Evolutionary conservation across 2,888 invertebrate species (phyloP).

Genomic region (Fissipunctia ypsillon): DNA sequence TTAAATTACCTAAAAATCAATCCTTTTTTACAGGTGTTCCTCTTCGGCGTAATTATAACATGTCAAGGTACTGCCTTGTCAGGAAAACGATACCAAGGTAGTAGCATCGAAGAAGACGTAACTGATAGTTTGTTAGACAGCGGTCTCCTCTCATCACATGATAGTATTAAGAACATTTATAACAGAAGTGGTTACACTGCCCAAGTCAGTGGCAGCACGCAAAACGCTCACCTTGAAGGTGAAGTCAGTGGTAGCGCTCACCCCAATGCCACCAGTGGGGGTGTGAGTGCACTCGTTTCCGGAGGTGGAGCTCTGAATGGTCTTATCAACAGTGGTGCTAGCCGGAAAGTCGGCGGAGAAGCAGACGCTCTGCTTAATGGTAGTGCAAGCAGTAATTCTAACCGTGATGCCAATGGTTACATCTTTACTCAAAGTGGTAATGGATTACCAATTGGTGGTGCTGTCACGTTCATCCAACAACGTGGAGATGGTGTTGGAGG

Average conservation of each 20-base stretch:
- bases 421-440: slow-evolving; percentile 3
- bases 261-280: slow-evolving; percentile 17
- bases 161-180: neutral
- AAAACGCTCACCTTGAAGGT: neutral
- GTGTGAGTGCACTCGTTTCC: slow-evolving; percentile 22
- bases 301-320: neutral
- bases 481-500: neutral
- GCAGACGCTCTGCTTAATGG: neutral
- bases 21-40: slow-evolving; percentile 42
- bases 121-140: neutral
- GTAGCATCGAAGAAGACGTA: neutral
- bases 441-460: slow-evolving; percentile 13
- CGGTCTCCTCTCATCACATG: too few relatives aligned
- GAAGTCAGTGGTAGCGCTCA: neutral
- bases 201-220: neutral
- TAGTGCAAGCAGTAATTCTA: neutral
- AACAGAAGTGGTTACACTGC: neutral
- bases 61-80: slow-evolving; percentile 26
- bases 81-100: neutral
- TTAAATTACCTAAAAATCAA: neutral
- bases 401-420: slow-evolving; percentile 5
- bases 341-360: neutral
- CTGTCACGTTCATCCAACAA: slow-evolving; percentile 23
- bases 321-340: slow-evolving; percentile 3
- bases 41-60: slow-evolving; percentile 34